A percentile compares a stretch with the other conserved stretches of the same genome.
Evolutionary conservation across 1,140 invertebrate genomes (phyloP).

Genomic region (Rhopalosiphum maidis): DNA sequence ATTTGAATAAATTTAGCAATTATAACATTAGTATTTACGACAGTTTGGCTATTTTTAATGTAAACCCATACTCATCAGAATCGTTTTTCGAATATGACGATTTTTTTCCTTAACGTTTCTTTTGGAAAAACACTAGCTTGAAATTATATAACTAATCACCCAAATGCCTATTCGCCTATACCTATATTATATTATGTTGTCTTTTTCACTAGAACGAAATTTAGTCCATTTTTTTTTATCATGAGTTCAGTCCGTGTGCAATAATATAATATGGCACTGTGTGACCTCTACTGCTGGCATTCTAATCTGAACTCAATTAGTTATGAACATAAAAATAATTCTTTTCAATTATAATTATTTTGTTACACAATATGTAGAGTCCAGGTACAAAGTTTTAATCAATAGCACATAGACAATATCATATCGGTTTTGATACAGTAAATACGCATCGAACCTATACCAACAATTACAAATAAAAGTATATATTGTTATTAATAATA

Average conservation of each 20-base stretch:
- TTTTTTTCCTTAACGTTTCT: not conserved
- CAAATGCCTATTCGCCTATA: not conserved
- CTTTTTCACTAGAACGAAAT: not conserved
- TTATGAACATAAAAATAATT: constrained; percentile 6
- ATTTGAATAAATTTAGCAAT: not conserved
- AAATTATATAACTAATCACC: not conserved
- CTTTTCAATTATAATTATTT: constrained; percentile 14
- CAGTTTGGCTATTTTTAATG: not conserved
- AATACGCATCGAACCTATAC: not conserved
- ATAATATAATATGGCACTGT: not conserved
- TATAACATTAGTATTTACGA: not conserved
- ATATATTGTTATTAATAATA: not conserved
- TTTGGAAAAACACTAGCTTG: not conserved
- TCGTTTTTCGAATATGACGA: not conserved
- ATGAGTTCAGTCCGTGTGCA: not conserved
- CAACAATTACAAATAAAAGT: constrained; percentile 14
- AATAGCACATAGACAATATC: not conserved
- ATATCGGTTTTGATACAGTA: not conserved
- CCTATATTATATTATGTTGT: too few relatives aligned
- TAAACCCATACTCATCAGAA: not conserved
- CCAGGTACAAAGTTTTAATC: constrained; percentile 6
- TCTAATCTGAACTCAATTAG: not conserved
- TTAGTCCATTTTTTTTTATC: not conserved
- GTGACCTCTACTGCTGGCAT: not conserved
- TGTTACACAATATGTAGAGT: not conserved